These are phyloP conservation scores for Idaea biselata DNA, from an alignment of 2,888 invertebrate species.

Conservation along the genomic window DNA sequence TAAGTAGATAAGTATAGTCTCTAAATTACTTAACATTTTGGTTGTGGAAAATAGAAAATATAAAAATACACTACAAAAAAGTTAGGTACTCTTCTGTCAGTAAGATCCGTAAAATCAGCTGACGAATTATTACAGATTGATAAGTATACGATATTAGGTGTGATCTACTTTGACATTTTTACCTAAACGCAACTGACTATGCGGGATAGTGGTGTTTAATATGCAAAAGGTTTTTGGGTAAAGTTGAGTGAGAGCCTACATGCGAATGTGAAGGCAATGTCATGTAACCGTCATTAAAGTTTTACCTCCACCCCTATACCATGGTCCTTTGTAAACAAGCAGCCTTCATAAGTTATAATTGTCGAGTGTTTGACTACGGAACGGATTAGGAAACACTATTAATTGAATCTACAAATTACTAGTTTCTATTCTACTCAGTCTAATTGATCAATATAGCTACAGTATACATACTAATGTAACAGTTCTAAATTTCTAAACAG, in stretches of 20 bases:
- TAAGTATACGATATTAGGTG: neutral
- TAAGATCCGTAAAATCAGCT: too few relatives aligned
- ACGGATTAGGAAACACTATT: conserved; percentile 11
- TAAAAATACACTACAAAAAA: too few relatives aligned
- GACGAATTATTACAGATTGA: too few relatives aligned
- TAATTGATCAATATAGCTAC: conserved; percentile 46
- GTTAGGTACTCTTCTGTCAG: too few relatives aligned
- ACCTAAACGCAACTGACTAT: neutral
- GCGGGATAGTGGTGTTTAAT: neutral
- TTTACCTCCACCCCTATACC: conserved; percentile 19
- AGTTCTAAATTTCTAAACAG: conserved; percentile 36
- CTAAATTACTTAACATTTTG: too few relatives aligned
- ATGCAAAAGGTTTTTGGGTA: neutral
- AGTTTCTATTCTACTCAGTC: conserved; percentile 50
- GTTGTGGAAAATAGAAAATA: too few relatives aligned
- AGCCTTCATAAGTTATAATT: conserved; percentile 18
- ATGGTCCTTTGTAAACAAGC: conserved; percentile 22
- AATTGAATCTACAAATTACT: conserved; percentile 17
- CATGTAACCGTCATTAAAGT: conserved; percentile 17
- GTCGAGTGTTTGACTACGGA: conserved; percentile 19
- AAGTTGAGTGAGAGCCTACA: conserved; percentile 2
- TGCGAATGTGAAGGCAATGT: conserved; percentile 13
- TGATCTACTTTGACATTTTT: neutral
- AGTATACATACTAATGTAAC: conserved; percentile 36
- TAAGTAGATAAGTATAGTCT: too few relatives aligned